A percentile compares a stretch with the other conserved stretches of the same genome.
Evolutionary conservation across 2,888 invertebrate species (phyloP).

Genomic region (Limnephilus rhombicus): DNA sequence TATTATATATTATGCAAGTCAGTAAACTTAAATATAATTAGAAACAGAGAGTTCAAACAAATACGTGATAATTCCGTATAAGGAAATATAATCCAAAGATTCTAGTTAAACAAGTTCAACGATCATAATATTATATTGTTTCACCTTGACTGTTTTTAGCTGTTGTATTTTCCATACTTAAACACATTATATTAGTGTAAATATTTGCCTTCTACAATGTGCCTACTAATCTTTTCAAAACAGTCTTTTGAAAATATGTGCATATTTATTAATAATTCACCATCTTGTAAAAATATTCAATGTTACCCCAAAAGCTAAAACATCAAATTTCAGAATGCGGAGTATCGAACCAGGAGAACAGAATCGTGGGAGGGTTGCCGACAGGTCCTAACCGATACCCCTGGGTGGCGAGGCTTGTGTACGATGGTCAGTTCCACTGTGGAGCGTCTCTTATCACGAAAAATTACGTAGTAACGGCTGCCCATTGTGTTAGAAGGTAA

Average conservation of each 20-base stretch:
- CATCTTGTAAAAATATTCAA: too few relatives aligned
- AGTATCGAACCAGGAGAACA: constrained; percentile 89
- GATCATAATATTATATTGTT: not conserved
- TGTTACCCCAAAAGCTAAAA: not conserved
- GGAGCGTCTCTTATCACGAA: constrained; percentile 90
- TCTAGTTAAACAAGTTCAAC: not conserved
- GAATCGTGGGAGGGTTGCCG: constrained; percentile 91
- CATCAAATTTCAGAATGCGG: constrained; percentile 84
- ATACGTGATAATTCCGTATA: too few relatives aligned
- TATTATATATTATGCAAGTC: too few relatives aligned
- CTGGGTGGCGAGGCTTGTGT: constrained; percentile 91
- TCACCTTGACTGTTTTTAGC: not conserved
- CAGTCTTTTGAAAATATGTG: too few relatives aligned
- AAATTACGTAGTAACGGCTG: constrained; percentile 91
- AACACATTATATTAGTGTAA: not conserved
- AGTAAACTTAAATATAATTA: too few relatives aligned
- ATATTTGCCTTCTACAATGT: not conserved
- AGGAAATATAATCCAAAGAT: too few relatives aligned
- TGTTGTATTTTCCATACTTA: not conserved
- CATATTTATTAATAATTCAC: too few relatives aligned
- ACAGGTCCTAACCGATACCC: constrained; percentile 91
- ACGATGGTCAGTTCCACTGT: constrained; percentile 93
- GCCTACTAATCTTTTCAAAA: not conserved
- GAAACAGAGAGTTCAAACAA: too few relatives aligned
- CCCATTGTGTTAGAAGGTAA: constrained; percentile 90